Evolutionary conservation across 2,797 vertebrate species (phyloP).

Genomic region (Darevskia nairensis): DNA sequence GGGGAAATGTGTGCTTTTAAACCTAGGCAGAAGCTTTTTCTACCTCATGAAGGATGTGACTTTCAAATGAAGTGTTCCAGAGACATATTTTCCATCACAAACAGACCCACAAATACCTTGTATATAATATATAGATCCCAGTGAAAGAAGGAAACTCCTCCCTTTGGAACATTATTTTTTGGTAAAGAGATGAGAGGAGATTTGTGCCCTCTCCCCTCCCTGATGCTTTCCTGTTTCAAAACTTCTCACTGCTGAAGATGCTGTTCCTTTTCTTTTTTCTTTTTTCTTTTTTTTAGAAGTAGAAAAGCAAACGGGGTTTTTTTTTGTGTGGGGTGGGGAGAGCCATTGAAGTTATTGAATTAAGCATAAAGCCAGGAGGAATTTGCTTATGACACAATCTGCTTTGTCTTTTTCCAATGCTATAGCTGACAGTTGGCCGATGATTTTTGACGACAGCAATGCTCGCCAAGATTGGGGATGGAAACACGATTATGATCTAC

Average conservation of each 20-base stretch:
- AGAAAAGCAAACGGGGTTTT: background rate
- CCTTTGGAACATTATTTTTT: no score
- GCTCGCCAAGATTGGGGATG: constrained; percentile 95
- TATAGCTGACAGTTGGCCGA: constrained; percentile 96
- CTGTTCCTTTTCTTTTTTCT: background rate
- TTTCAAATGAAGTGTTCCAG: background rate
- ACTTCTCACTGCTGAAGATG: background rate
- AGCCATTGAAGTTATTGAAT: background rate
- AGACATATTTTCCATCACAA: background rate
- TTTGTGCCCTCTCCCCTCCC: background rate
- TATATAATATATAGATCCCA: background rate
- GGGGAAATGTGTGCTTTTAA: background rate
- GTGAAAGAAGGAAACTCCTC: background rate
- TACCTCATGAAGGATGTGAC: background rate
- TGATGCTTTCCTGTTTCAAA: background rate
- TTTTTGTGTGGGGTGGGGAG: background rate
- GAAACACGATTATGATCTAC: constrained; percentile 95
- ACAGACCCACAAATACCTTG: background rate
- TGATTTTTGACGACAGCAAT: constrained; percentile 93
- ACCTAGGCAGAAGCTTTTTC: background rate
- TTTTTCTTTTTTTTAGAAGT: background rate
- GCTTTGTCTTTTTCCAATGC: background rate
- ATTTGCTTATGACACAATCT: background rate
- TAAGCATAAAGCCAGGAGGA: background rate
- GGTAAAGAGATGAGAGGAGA: no score